phyloP scores from a whole-genome alignment of 1,140 invertebrate species.

The Caenorhabditis elegans region WBcel235 BX284602.5:15226501-15227000 shows the following conservation, averaged over 20 bases:
- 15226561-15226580: background rate
- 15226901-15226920: no score
- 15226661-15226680: background rate
- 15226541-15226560: background rate
- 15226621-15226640: background rate
- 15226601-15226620: background rate
- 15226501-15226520: background rate
- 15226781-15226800: constrained; percentile 6
- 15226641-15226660: background rate
- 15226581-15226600: background rate
- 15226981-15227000: no score
- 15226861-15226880: no score
- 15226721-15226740: background rate
- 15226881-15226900: no score
- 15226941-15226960: no score
- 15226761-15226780: constrained; percentile 1
- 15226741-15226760: background rate
- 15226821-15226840: background rate
- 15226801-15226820: no score
- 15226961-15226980: no score
- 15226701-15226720: background rate
- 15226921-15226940: no score
- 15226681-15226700: background rate
- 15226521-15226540: background rate
- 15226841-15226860: background rate